Conservation (phyloP, 2,797 vertebrate genomes). For the Scomberomorus guttatus region DNA sequence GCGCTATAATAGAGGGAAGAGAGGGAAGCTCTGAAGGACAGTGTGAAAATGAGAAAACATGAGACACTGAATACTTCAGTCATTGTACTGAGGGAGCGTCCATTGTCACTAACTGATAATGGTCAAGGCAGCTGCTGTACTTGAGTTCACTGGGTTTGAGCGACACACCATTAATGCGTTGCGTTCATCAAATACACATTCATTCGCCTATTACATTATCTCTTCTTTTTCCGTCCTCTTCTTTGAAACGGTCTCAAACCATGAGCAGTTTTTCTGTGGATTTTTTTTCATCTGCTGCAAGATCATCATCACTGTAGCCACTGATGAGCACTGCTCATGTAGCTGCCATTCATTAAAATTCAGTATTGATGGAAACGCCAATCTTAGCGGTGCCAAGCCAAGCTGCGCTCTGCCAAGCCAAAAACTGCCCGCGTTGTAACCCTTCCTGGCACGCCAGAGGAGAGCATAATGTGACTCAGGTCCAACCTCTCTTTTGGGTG, state of each 20-base stretch:
- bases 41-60: slow-evolving; percentile 78
- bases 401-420: slow-evolving; percentile 76
- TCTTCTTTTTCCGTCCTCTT: slow-evolving; percentile 4
- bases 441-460: slow-evolving; percentile 72
- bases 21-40: slow-evolving; percentile 71
- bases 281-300: slow-evolving; percentile 24
- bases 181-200: background rate
- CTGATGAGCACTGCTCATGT: slow-evolving; percentile 66
- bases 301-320: slow-evolving; percentile 60
- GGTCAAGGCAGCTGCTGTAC: slow-evolving; percentile 68
- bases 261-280: slow-evolving; percentile 15
- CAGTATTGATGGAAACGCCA: slow-evolving; percentile 78
- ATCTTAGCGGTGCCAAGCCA: slow-evolving; percentile 74
- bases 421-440: slow-evolving; percentile 79
- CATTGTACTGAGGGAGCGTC: slow-evolving; percentile 71
- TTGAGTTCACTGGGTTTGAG: slow-evolving; percentile 50
- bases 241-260: slow-evolving; percentile 32
- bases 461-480: slow-evolving; percentile 74
- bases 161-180: slow-evolving; percentile 3
- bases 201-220: background rate
- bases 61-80: slow-evolving; percentile 63
- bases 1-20: slow-evolving; percentile 60
- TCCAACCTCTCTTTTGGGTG: slow-evolving; percentile 79
- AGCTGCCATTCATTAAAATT: slow-evolving; percentile 78
- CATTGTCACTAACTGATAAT: slow-evolving; percentile 73